phyloP scores from a whole-genome alignment of 2,888 invertebrate genomes.

The Marasmarcha lunaedactyla region DNA sequence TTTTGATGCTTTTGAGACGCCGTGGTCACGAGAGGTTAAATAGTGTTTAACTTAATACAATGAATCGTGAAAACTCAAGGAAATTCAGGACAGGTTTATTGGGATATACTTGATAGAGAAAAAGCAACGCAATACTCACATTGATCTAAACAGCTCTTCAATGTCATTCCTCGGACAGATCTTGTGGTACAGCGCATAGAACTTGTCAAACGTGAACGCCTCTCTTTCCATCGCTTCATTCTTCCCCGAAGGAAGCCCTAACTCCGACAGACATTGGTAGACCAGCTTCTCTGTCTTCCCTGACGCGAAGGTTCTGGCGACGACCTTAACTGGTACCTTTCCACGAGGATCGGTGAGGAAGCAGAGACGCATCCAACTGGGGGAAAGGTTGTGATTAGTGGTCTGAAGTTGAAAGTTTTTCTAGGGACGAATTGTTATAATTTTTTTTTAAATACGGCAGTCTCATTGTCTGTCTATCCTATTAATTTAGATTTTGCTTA shows the following conservation, averaged over 20 bases:
- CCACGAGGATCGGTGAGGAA: conserved; percentile 94
- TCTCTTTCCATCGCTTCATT: conserved; percentile 95
- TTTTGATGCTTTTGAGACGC: no score
- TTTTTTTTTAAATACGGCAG: no score
- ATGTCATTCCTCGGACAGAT: conserved; percentile 99
- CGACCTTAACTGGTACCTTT: conserved; percentile 96
- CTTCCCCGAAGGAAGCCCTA: conserved; percentile 94
- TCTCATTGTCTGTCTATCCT: no score
- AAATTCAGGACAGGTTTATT: no score
- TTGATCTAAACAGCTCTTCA: conserved; percentile 94
- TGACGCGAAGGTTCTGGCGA: conserved; percentile 98
- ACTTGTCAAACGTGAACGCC: conserved; percentile 98
- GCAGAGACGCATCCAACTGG: conserved; percentile 98
- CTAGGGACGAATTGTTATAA: no score
- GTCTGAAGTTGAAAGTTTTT: background rate
- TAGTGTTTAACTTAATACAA: no score
- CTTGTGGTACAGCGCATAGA: conserved; percentile 97
- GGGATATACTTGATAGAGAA: no score
- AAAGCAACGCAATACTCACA: no score
- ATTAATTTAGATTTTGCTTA: no score
- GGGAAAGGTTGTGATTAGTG: conserved; percentile 32
- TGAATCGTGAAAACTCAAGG: no score
- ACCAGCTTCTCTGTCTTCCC: conserved; percentile 99
- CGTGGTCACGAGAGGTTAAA: no score
- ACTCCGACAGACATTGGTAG: conserved; percentile 94